Conservation (phyloP, 1,140 invertebrate species). For the Drosophila santomea region DNA sequence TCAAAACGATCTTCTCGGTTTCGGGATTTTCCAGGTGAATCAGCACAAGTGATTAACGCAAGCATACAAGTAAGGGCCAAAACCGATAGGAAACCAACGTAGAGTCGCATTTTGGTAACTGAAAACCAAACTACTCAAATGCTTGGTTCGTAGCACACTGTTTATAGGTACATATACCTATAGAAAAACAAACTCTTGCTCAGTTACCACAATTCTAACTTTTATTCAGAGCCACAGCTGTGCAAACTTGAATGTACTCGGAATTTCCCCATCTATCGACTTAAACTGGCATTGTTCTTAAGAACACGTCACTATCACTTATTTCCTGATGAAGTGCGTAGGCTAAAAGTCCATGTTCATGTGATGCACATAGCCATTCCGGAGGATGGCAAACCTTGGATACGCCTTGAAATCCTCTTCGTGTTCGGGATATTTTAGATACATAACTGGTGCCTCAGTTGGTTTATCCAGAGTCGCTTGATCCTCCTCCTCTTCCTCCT, state of each 20-base stretch:
- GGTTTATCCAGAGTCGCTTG: constrained; percentile 10
- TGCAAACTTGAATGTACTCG: constrained; percentile 1
- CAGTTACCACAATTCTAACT: constrained; percentile 1
- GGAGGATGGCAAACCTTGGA: constrained; percentile 54
- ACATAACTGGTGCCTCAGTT: constrained; percentile 25
- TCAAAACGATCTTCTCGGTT: constrained; percentile 38
- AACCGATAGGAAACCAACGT: constrained; percentile 1
- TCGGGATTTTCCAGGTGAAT: constrained; percentile 9
- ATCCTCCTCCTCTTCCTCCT: constrained; percentile 20
- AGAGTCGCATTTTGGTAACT: constrained; percentile 32
- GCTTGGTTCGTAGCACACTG: constrained; percentile 9
- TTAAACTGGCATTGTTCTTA: not conserved
- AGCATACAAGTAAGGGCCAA: not conserved
- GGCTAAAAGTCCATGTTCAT: constrained; percentile 28
- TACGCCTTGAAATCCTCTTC: constrained; percentile 11
- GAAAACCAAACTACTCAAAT: constrained; percentile 25
- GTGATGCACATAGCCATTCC: constrained; percentile 23
- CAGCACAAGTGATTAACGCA: not conserved
- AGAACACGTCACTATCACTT: constrained; percentile 14
- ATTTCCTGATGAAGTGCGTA: constrained; percentile 1
- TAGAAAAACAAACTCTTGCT: constrained; percentile 2
- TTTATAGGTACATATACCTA: not conserved
- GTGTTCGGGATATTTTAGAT: constrained; percentile 31
- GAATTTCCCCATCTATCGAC: constrained; percentile 12
- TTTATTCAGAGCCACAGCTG: constrained; percentile 32